Base-by-base conservation (phyloP, 2,113 vertebrate genomes). In the Neodon shergylaensis region DNA sequence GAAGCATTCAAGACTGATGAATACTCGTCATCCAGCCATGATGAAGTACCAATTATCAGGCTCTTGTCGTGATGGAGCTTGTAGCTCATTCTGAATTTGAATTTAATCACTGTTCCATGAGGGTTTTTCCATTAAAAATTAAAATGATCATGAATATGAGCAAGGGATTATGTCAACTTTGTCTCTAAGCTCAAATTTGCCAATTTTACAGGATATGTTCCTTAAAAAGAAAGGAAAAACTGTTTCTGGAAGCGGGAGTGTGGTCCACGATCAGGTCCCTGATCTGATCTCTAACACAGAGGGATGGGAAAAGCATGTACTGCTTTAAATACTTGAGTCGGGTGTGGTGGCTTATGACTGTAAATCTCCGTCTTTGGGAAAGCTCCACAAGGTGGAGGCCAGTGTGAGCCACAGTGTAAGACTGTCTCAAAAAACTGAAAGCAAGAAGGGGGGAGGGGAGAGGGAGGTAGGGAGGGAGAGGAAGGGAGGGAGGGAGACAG, bases 161-260 rank as follows among this genome's bases (percentile, higher is more conserved):
- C 42, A 81, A 91, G 90, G 33, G 78, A 88, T 94, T 96, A 95
- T 81, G 88, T 89, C 92, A 47, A 73, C 39, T 76, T 78, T 66
- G 44, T 92, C 7, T 91, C n/a, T 26, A 10, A 61, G 24, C 26
- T 82, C 14, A 90, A 83, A n/a, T 90, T 92, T 90, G n/a, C 58
- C 65, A 93, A 86, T 65, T 47, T 77, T 77, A 44, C 22, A 33
- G 39, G 66, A 81, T 72, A 81, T 39, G 10, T 26, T 83, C 33
- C 21, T 8, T 14, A 49, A 47, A 13, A 47, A 28, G 61, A 39
- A 81, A 65, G 22, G 31, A 88, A 42, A 17, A 68, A 88, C 16
- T 49, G 26, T 66, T 12, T 70, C 42, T 42, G 49, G 82, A 44
- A 22, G 89, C 4, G 36, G 4, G 36, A 70, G 63, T 5, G 7